Conservation (phyloP, 2,888 invertebrate genomes). For the Platerodrilus igneus region DNA sequence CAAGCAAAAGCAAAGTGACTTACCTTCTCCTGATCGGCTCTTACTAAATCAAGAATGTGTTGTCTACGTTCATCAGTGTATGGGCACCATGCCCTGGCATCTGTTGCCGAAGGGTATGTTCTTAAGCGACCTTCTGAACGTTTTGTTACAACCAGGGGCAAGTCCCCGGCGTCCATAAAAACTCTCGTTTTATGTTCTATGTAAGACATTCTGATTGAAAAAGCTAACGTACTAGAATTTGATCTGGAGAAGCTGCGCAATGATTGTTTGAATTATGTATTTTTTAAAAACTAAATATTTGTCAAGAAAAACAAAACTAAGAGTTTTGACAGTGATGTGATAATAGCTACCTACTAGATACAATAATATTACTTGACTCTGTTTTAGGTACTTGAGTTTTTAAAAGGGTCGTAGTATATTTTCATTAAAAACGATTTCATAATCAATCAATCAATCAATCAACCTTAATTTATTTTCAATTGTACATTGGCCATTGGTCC, state of each 20-base stretch:
- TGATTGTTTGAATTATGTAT: slow-evolving; percentile 3
- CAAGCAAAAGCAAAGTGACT: background rate
- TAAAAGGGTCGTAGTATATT: no score
- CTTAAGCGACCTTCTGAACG: slow-evolving; percentile 54
- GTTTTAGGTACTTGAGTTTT: no score
- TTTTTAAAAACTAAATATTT: slow-evolving; percentile 17
- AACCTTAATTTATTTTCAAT: no score
- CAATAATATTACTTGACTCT: no score
- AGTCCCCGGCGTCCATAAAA: slow-evolving; percentile 43
- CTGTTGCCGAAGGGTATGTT: slow-evolving; percentile 54
- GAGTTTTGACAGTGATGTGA: no score
- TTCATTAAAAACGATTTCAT: no score
- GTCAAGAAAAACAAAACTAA: slow-evolving; percentile 31
- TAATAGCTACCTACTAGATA: no score
- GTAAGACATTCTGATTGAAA: slow-evolving; percentile 33
- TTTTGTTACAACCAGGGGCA: slow-evolving; percentile 47
- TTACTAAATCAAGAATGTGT: slow-evolving; percentile 55
- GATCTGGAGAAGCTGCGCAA: slow-evolving; percentile 14
- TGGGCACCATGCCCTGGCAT: slow-evolving; percentile 56
- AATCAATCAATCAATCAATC: no score
- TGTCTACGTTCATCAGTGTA: slow-evolving; percentile 54
- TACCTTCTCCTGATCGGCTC: slow-evolving; percentile 39
- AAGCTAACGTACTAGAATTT: slow-evolving; percentile 23
- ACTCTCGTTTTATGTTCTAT: slow-evolving; percentile 37
- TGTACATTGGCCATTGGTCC: no score